These are phyloP conservation scores for Pharmacophagus antenor DNA, from an alignment of 2,888 invertebrate genomes.

Conservation along the genomic window DNA sequence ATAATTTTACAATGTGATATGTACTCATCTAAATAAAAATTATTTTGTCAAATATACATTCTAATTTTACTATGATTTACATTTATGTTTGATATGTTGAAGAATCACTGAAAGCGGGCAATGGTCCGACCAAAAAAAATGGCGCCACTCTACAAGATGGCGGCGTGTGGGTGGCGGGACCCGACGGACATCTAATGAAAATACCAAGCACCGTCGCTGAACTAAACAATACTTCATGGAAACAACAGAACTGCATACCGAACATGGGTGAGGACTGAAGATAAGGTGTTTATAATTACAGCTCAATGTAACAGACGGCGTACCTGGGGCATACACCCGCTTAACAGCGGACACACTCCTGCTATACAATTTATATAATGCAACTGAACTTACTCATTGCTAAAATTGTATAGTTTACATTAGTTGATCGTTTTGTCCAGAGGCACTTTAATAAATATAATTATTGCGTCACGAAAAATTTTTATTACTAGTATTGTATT, in stretches of 20 bases:
- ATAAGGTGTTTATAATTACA: not conserved
- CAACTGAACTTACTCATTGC: too few species aligned
- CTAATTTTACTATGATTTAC: not conserved
- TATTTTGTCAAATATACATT: not conserved
- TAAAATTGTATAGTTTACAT: too few species aligned
- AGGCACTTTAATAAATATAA: too few species aligned
- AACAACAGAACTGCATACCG: slow-evolving; percentile 60
- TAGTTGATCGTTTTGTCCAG: too few species aligned
- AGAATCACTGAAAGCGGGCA: slow-evolving; percentile 66
- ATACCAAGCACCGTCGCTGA: slow-evolving; percentile 52
- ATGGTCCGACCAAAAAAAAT: slow-evolving; percentile 64
- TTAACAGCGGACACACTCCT: too few species aligned
- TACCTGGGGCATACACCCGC: too few species aligned
- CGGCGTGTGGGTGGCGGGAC: slow-evolving; percentile 68
- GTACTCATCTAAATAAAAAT: too few species aligned
- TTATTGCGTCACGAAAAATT: too few species aligned
- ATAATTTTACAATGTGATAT: too few species aligned
- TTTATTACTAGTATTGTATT: too few species aligned
- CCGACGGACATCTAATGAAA: slow-evolving; percentile 56
- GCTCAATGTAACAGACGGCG: too few species aligned
- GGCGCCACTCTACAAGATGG: slow-evolving; percentile 71
- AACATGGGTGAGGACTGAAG: slow-evolving; percentile 50
- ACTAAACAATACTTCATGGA: slow-evolving; percentile 55
- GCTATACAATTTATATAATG: too few species aligned
- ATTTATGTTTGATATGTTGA: slow-evolving; percentile 9